A percentile compares a stretch with the other conserved stretches of the same genome.
phyloP scores from a whole-genome alignment of 2,113 vertebrate genomes.

The Cynocephalus volans region DNA sequence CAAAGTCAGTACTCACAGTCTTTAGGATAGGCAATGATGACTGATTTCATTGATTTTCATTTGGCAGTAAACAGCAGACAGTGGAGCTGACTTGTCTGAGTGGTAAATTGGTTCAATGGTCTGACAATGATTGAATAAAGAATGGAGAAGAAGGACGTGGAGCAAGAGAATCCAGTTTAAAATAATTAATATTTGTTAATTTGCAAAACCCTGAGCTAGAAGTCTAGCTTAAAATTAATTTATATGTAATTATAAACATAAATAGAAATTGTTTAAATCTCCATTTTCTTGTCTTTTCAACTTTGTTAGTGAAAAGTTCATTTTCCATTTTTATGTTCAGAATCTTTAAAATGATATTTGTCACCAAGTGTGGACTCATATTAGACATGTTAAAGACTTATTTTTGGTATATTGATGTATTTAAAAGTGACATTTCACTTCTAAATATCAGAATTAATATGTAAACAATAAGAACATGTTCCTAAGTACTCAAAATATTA shows the following conservation, averaged over 20 bases:
- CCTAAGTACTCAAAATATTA: not conserved
- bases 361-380: not conserved
- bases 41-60: constrained; percentile 69
- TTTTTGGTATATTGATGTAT: not conserved
- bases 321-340: not conserved
- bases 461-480: not conserved
- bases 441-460: not conserved
- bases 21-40: constrained; percentile 62
- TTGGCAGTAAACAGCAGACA: constrained; percentile 50
- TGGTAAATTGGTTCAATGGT: constrained; percentile 11
- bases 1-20: constrained; percentile 54
- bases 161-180: not conserved
- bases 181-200: constrained; percentile 5
- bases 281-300: not conserved
- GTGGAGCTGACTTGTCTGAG: not conserved
- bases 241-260: not conserved
- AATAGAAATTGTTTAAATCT: not conserved
- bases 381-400: not conserved
- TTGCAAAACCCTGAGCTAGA: not conserved
- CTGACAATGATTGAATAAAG: constrained; percentile 49
- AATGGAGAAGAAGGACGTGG: not conserved
- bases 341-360: not conserved
- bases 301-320: not conserved
- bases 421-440: not conserved
- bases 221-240: constrained; percentile 18